These are phyloP conservation scores for Dipodomys stephensi DNA, from an alignment of 2,113 vertebrate genomes.

Conservation along the genomic window DNA sequence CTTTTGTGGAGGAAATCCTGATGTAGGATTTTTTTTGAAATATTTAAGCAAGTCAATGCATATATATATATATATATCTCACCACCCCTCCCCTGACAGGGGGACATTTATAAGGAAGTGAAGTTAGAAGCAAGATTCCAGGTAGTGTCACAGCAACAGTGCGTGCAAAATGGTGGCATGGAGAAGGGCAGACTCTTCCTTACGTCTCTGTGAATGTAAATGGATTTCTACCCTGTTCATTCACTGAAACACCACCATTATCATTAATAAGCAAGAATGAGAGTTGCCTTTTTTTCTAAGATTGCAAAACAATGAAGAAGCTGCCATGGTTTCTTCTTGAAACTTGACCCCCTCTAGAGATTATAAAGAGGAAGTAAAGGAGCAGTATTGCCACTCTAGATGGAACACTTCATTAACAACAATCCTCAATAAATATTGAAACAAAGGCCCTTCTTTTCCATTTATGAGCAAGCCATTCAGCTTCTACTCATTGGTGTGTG, in stretches of 20 bases:
- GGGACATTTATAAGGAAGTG: neutral
- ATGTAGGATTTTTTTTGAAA: neutral
- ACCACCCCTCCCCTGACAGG: neutral
- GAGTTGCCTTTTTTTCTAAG: neutral
- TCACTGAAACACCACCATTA: neutral
- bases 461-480: constrained; percentile 39
- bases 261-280: neutral
- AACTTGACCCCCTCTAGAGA: constrained; percentile 44
- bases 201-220: neutral
- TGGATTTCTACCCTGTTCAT: neutral
- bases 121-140: neutral
- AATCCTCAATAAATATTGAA: constrained; percentile 68
- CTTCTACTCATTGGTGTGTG: constrained; percentile 34
- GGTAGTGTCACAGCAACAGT: neutral
- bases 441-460: constrained; percentile 64
- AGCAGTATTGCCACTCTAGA: constrained; percentile 38
- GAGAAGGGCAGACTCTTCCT: neutral
- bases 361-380: constrained; percentile 61
- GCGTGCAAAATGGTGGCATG: neutral
- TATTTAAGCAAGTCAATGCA: neutral
- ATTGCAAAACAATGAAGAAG: constrained; percentile 51
- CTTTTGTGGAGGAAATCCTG: neutral
- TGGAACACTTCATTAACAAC: constrained; percentile 65
- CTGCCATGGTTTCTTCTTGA: neutral
- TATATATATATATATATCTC: too few relatives aligned